phyloP scores from a whole-genome alignment of 2,888 invertebrate genomes.

The Latrodectus hesperus region DNA sequence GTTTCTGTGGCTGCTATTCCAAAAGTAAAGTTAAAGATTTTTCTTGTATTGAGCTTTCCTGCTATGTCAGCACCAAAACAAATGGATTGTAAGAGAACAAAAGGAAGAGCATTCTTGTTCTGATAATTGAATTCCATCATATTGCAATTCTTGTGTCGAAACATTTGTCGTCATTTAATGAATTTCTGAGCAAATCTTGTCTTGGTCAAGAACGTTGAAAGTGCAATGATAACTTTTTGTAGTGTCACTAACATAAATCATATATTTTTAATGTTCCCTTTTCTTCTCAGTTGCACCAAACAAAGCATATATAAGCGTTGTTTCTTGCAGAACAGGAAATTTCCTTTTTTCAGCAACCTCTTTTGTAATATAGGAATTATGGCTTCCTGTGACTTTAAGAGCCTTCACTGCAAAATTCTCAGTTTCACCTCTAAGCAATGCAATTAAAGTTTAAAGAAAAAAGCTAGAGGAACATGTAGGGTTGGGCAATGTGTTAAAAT shows the following conservation, averaged over 20 bases:
- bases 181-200: conserved; percentile 2
- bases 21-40: no score
- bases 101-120: background rate
- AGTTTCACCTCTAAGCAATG: background rate
- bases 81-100: background rate
- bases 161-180: background rate
- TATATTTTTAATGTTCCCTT: background rate
- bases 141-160: background rate
- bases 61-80: background rate
- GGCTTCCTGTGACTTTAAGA: conserved; percentile 11
- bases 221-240: background rate
- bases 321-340: background rate
- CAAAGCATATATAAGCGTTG: background rate
- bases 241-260: conserved; percentile 1
- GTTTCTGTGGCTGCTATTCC: no score
- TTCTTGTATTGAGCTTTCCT: no score
- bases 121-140: no score
- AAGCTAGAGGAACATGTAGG: background rate
- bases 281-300: background rate
- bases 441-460: conserved; percentile 6
- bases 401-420: conserved; percentile 8
- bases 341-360: conserved; percentile 5
- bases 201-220: background rate
- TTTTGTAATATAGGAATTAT: conserved; percentile 1
- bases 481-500: background rate